Percentiles rank a stretch among this genome's conserved stretches.
Conservation (phyloP, 2,888 invertebrate species). For the Fragum sueziense region DNA sequence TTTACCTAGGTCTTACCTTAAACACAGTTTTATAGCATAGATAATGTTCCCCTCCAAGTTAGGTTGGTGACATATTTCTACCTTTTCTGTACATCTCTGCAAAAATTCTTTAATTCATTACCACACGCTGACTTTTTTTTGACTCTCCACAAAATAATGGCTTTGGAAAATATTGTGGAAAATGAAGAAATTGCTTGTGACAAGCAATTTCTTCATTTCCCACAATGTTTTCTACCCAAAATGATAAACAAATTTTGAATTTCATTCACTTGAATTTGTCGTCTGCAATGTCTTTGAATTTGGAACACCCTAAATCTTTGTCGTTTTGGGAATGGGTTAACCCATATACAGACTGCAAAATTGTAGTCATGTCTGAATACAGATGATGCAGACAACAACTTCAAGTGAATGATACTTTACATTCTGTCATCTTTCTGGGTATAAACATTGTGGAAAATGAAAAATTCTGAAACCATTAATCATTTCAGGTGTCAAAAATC, state of each 20-base stretch:
- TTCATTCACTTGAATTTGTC: too few relatives aligned
- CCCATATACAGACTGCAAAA: neutral
- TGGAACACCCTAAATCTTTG: too few relatives aligned
- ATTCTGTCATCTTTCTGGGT: neutral
- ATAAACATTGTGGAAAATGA: neutral
- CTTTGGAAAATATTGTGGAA: slow-evolving; percentile 6
- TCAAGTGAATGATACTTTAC: neutral
- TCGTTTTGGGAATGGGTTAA: too few relatives aligned
- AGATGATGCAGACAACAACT: neutral
- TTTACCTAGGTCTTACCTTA: too few relatives aligned
- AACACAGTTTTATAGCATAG: neutral
- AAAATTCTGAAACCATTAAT: too few relatives aligned
- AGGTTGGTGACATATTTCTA: neutral
- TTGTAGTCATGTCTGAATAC: neutral
- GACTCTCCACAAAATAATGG: too few relatives aligned
- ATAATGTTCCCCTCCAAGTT: neutral
- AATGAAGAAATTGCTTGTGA: slow-evolving; percentile 2
- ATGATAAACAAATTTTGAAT: too few relatives aligned
- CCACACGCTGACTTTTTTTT: neutral
- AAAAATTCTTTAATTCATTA: neutral
- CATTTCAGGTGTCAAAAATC: too few relatives aligned
- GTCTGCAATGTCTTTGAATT: too few relatives aligned
- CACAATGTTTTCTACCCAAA: slow-evolving; percentile 10
- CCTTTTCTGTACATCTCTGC: neutral
- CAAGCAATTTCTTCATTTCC: slow-evolving; percentile 14